These are phyloP conservation scores for Odontomachus brunneus DNA, from an alignment of 1,140 invertebrate species.

Conservation along the genomic window DNA sequence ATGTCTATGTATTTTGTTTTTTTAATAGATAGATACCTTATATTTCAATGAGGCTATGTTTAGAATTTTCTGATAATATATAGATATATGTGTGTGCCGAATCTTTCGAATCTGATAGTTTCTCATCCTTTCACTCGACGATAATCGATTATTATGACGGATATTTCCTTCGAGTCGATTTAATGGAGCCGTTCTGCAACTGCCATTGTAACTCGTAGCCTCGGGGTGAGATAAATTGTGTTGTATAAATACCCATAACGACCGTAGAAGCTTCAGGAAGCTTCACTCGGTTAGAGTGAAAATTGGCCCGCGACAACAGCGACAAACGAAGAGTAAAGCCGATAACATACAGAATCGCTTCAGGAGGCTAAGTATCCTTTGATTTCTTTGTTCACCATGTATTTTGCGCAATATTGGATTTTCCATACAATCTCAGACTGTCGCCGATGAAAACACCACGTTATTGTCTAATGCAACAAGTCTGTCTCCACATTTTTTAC, in stretches of 20 bases:
- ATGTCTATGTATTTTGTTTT: too few relatives aligned
- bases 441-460: slow-evolving; percentile 4
- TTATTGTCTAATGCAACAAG: neutral
- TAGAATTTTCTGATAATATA: too few relatives aligned
- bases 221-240: slow-evolving; percentile 76
- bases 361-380: slow-evolving; percentile 68
- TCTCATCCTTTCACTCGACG: slow-evolving; percentile 72
- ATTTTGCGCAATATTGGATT: neutral
- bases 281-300: slow-evolving; percentile 33
- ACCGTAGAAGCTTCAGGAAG: slow-evolving; percentile 46
- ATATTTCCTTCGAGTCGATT: slow-evolving; percentile 68
- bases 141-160: slow-evolving; percentile 77
- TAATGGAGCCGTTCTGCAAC: slow-evolving; percentile 44
- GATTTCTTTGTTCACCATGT: slow-evolving; percentile 61
- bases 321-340: slow-evolving; percentile 33
- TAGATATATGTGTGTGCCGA: neutral
- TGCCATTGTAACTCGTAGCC: slow-evolving; percentile 66
- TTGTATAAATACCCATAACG: slow-evolving; percentile 75
- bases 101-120: slow-evolving; percentile 70
- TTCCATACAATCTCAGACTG: slow-evolving; percentile 41
- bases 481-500: neutral
- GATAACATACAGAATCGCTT: slow-evolving; percentile 61
- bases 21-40: too few relatives aligned
- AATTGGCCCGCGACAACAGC: slow-evolving; percentile 56
- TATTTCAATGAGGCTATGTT: too few relatives aligned